Evolutionary conservation across 2,888 invertebrate genomes (phyloP).

Genomic region (Lissocephala sabroskyi): DNA sequence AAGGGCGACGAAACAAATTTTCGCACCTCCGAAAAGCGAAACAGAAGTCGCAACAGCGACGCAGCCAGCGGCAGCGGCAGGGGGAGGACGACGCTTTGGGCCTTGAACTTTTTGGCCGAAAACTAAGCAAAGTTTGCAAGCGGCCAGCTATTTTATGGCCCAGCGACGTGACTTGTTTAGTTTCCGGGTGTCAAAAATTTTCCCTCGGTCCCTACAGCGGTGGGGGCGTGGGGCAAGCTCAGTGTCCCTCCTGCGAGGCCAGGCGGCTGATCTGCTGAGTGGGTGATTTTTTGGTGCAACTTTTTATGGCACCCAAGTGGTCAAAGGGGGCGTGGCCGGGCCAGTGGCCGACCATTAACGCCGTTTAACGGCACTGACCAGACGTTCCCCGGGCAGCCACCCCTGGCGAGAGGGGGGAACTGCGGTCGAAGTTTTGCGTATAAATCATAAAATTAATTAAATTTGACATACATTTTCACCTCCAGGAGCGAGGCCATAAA

Average conservation of each 20-base stretch:
- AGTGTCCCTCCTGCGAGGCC: background rate
- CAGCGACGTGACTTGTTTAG: constrained; percentile 52
- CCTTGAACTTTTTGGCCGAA: constrained; percentile 36
- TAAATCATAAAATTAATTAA: constrained; percentile 73
- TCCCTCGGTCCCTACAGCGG: background rate
- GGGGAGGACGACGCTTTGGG: constrained; percentile 6
- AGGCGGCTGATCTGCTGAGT: background rate
- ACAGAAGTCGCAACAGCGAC: constrained; percentile 3
- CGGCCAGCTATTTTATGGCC: constrained; percentile 38
- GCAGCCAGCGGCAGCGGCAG: constrained; percentile 6
- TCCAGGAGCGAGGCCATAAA: constrained; percentile 52
- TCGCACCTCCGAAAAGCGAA: constrained; percentile 45
- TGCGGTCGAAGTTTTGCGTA: constrained; percentile 63
- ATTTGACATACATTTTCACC: constrained; percentile 69
- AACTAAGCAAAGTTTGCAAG: constrained; percentile 48
- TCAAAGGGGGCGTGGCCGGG: too few relatives aligned
- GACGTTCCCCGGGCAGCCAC: too few relatives aligned
- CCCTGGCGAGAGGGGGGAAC: constrained; percentile 12
- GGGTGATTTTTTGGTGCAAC: background rate
- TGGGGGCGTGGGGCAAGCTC: too few relatives aligned
- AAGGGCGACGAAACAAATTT: constrained; percentile 38
- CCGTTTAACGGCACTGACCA: constrained; percentile 37
- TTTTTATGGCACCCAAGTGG: too few relatives aligned
- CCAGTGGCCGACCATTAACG: constrained; percentile 40
- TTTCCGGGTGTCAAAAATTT: constrained; percentile 9